Evolutionary conservation across 2,113 vertebrate species (phyloP).

Genomic region (Cyphomyrus plagiostoma): DNA sequence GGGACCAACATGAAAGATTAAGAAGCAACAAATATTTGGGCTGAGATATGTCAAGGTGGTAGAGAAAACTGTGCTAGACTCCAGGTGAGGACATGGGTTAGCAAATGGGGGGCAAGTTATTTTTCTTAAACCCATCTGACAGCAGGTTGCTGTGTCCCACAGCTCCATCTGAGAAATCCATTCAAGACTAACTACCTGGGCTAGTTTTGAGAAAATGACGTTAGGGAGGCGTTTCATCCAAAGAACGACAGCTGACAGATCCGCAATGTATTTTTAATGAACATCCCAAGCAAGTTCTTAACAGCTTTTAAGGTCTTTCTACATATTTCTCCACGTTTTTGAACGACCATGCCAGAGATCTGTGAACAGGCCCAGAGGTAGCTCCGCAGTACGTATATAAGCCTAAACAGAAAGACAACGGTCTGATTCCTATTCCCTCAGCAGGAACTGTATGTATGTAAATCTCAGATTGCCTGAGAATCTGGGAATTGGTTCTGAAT

Average conservation of each 20-base stretch:
- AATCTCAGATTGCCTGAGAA: slow-evolving; percentile 26
- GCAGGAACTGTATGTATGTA: slow-evolving; percentile 25
- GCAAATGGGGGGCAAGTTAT: background rate
- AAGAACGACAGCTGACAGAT: slow-evolving; percentile 11
- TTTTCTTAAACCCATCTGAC: slow-evolving; percentile 16
- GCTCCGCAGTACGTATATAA: slow-evolving; percentile 10
- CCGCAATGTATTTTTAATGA: slow-evolving; percentile 25
- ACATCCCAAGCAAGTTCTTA: slow-evolving; percentile 19
- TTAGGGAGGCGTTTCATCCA: background rate
- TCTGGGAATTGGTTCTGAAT: slow-evolving; percentile 35
- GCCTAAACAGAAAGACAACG: slow-evolving; percentile 1
- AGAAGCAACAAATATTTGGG: background rate
- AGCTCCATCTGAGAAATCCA: background rate
- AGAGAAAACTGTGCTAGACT: background rate
- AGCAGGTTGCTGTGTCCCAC: slow-evolving; percentile 5
- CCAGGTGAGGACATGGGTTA: background rate
- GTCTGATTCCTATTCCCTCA: background rate
- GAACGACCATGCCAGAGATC: background rate
- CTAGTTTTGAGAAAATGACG: background rate
- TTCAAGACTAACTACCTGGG: slow-evolving; percentile 9
- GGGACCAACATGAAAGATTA: background rate
- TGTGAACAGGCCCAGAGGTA: background rate
- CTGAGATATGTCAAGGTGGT: background rate
- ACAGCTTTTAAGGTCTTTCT: background rate
- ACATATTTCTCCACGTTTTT: background rate